phyloP scores from a whole-genome alignment of 2,113 vertebrate species.

The Nesogale talazaci region DNA sequence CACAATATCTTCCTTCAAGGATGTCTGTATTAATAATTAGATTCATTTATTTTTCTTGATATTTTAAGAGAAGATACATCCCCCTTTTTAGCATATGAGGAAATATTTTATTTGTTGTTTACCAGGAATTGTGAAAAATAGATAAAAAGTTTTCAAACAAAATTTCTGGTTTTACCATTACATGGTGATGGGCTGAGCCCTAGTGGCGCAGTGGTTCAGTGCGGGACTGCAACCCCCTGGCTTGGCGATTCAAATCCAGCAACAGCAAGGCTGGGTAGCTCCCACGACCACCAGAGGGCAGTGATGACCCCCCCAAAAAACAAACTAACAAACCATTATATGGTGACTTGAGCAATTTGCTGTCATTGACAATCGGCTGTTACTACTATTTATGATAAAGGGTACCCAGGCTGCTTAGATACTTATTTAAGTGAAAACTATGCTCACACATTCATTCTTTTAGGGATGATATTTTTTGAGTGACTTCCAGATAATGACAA shows the following conservation, averaged over 20 bases:
- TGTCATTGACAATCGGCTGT: neutral
- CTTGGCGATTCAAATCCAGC: too few relatives aligned
- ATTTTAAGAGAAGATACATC: neutral
- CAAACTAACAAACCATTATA: too few relatives aligned
- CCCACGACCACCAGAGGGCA: too few relatives aligned
- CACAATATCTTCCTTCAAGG: neutral
- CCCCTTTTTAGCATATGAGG: neutral
- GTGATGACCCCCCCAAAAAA: too few relatives aligned
- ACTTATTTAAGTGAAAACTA: neutral
- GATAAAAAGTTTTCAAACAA: neutral
- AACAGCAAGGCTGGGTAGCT: too few relatives aligned
- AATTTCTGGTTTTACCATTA: neutral
- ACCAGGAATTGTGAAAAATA: neutral
- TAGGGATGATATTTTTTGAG: neutral
- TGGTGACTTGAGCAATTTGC: neutral
- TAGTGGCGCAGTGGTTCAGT: too few relatives aligned
- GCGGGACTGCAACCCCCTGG: too few relatives aligned
- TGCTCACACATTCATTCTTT: neutral
- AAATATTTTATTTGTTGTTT: constrained; percentile 43
- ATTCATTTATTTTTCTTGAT: constrained; percentile 35
- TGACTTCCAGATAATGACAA: neutral
- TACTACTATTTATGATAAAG: constrained; percentile 1
- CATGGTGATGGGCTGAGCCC: too few relatives aligned
- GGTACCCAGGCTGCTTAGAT: neutral
- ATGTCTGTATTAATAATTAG: constrained; percentile 55